A percentile compares a stretch with the other conserved stretches of the same genome.
Evolutionary conservation across 2,888 invertebrate genomes (phyloP).

Genomic region (Drosophila borborema): DNA sequence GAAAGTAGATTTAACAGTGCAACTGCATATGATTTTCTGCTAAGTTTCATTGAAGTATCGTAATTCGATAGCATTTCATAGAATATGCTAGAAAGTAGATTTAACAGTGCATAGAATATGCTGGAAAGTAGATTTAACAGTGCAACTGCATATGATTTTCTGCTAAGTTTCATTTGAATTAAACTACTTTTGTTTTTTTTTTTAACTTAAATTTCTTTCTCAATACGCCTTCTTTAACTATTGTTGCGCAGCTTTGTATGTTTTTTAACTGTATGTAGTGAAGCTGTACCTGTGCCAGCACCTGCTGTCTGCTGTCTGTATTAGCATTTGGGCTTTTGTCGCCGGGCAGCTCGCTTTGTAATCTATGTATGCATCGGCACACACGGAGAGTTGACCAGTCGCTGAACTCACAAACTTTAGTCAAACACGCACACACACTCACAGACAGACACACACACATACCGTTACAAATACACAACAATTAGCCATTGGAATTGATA

Average conservation of each 20-base stretch:
- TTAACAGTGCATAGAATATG: too few species aligned
- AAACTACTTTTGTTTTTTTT: not conserved
- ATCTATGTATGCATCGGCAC: constrained; percentile 23
- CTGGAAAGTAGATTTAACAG: too few species aligned
- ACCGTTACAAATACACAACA: constrained; percentile 44
- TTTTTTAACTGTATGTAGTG: not conserved
- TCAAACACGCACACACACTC: constrained; percentile 9
- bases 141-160: too few species aligned
- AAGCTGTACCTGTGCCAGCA: not conserved
- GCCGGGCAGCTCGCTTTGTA: constrained; percentile 14
- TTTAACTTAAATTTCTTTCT: not conserved
- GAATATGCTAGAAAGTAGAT: too few species aligned
- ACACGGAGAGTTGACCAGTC: constrained; percentile 39
- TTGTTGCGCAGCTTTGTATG: not conserved
- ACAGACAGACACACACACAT: not conserved
- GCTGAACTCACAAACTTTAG: constrained; percentile 28
- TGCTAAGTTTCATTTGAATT: not conserved
- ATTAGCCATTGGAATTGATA: constrained; percentile 75
- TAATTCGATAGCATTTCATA: too few species aligned
- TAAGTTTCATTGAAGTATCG: too few species aligned
- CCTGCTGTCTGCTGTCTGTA: constrained; percentile 5
- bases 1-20: too few species aligned
- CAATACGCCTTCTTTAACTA: not conserved
- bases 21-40: too few species aligned
- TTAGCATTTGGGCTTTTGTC: constrained; percentile 14